Evolutionary conservation across 2,888 invertebrate genomes (phyloP), one percentile per base, ranked within the genome.

Genomic region (Trichogramma dendrolimi): DNA sequence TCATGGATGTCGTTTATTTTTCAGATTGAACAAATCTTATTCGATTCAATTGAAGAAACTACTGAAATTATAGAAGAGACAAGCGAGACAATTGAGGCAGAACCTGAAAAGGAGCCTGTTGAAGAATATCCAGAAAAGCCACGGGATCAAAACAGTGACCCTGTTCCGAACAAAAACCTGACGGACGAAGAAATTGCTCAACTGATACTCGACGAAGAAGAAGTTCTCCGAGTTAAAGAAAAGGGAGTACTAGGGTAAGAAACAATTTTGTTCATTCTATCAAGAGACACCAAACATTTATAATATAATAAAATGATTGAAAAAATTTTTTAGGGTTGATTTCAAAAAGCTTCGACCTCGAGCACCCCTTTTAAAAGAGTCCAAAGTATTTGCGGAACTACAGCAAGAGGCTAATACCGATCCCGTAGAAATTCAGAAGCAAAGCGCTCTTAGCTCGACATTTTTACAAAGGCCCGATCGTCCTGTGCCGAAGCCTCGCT

Each of bases 381-480:
- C 89, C 4, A 86, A 87, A 73, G 89, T 89, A 0, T 78, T 89
- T 67, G 86, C 86, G 58, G 79, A 79, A 62, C 67, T 79, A n/a
- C 77, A 76, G 60, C 69, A 73, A 14, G 72, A 78, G 14, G 73
- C 72, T 4, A 62, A 71, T 7, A 73, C 69, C 5, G 74, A 75
- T 6, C 73, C 78, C 0, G 72, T 71, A 0, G 67, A 71, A 42
- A 67, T 74, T 0, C 73, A 75, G 52, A 76, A 79, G 52, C 61
- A 74, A 46, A 75, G 73, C 48, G 75, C 72, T 8, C 14, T 50
- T 8, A 52, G 49, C 82, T 89, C 91, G 4, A 90, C 89, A 42
- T 92, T 91, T 72, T 74, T 92, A 65, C 87, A 89, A 76, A 89
- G 87, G 70, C 91, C 91, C 0, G 83, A 86, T 68, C 80, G 89